Evolutionary conservation across 1,140 invertebrate genomes (phyloP).

Genomic region (Melanaphis sacchari): DNA sequence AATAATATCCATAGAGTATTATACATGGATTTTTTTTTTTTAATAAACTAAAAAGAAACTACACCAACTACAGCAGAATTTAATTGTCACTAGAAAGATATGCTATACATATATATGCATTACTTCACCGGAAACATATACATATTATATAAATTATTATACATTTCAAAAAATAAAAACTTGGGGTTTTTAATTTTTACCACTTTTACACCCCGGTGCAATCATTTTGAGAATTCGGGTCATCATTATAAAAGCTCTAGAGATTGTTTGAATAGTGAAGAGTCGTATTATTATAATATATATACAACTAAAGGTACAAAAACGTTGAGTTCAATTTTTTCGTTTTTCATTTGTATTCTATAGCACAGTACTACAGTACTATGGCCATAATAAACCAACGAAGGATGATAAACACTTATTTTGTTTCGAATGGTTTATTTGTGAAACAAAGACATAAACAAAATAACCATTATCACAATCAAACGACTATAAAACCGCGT

Average conservation of each 20-base stretch:
- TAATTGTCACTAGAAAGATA: not conserved
- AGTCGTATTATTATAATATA: not conserved
- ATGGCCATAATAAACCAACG: not conserved
- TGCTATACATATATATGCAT: not conserved
- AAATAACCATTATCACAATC: not conserved
- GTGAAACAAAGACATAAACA: not conserved
- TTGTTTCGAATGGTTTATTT: not conserved
- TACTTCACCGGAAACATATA: not conserved
- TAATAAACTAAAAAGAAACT: not conserved
- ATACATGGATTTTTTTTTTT: not conserved
- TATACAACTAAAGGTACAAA: not conserved
- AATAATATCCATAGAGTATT: not conserved
- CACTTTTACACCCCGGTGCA: slow-evolving; percentile 14
- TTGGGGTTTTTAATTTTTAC: slow-evolving; percentile 27
- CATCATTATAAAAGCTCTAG: slow-evolving; percentile 33
- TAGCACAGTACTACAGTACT: too few species aligned
- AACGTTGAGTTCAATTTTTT: not conserved
- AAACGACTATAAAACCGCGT: not conserved
- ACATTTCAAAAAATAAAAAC: too few species aligned
- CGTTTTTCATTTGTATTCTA: not conserved
- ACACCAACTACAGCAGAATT: not conserved
- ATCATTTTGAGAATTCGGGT: slow-evolving; percentile 8
- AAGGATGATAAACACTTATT: not conserved
- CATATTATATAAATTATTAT: not conserved
- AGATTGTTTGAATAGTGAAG: not conserved